These are phyloP conservation scores for Caenorhabditis plicata DNA, from an alignment of 2,888 invertebrate species.

Conservation along the genomic window DNA sequence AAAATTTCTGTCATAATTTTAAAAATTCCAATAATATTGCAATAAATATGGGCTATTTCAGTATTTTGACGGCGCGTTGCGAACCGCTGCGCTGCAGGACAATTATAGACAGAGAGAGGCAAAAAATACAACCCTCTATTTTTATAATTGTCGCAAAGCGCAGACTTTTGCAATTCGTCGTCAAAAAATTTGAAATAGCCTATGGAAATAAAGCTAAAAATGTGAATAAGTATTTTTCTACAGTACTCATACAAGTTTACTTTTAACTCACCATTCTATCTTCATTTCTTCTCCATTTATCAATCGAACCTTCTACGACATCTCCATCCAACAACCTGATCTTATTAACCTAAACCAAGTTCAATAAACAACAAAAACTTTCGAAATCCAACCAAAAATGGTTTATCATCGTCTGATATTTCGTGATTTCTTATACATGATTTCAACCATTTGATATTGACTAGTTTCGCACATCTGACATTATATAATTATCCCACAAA, in stretches of 20 bases:
- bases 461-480: conserved; percentile 15
- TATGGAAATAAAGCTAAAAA: background rate
- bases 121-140: too few species aligned
- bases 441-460: conserved; percentile 20
- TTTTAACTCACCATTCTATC: conserved; percentile 10
- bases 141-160: too few species aligned
- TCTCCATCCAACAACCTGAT: conserved; percentile 21
- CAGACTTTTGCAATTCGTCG: too few species aligned
- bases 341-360: conserved; percentile 4
- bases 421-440: conserved; percentile 10
- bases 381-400: conserved; percentile 6
- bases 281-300: conserved; percentile 18
- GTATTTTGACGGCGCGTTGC: too few species aligned
- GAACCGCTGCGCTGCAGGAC: too few species aligned
- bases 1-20: too few species aligned
- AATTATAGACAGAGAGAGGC: too few species aligned
- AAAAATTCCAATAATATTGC: too few species aligned
- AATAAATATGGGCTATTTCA: too few species aligned
- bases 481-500: too few species aligned
- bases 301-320: conserved; percentile 13
- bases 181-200: too few species aligned
- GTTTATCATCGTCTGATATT: conserved; percentile 13
- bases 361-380: background rate
- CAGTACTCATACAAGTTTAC: background rate
- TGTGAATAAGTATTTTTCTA: background rate